These are phyloP conservation scores for Corvus hawaiiensis DNA, from an alignment of 2,113 vertebrate genomes.

Conservation along the genomic window DNA sequence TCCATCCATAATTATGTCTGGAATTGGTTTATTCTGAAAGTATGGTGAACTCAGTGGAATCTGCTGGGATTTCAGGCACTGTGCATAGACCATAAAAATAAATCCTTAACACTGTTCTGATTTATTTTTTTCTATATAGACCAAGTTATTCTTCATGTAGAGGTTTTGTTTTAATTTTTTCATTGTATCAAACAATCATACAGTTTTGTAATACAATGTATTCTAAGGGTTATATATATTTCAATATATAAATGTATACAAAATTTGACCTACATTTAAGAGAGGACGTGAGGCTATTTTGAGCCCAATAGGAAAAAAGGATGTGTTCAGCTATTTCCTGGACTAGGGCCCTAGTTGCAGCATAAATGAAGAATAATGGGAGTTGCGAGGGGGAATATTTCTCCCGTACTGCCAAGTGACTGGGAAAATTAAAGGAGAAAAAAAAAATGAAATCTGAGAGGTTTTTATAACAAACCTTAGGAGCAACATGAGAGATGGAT, in stretches of 20 bases:
- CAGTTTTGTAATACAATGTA: neutral
- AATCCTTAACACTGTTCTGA: neutral
- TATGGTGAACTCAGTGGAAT: neutral
- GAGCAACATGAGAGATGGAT: neutral
- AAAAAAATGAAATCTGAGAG: neutral
- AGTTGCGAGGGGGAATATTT: neutral
- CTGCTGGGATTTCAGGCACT: neutral
- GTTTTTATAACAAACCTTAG: neutral
- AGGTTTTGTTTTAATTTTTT: neutral
- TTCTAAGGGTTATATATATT: neutral
- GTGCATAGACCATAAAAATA: neutral
- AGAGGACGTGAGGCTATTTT: neutral
- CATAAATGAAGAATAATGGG: constrained; percentile 1
- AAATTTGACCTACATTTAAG: neutral
- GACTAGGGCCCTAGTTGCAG: neutral
- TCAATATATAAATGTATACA: neutral
- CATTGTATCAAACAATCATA: neutral
- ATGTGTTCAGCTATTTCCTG: constrained; percentile 16
- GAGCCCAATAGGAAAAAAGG: neutral
- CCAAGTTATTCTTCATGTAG: neutral
- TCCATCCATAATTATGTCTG: neutral
- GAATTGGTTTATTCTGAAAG: neutral
- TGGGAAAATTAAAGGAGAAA: neutral
- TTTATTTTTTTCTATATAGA: neutral
- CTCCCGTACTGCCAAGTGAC: neutral